Evolutionary conservation across 1,140 invertebrate species (phyloP), one percentile per base, ranked within the genome.

Genomic region (Capitella teleta): DNA sequence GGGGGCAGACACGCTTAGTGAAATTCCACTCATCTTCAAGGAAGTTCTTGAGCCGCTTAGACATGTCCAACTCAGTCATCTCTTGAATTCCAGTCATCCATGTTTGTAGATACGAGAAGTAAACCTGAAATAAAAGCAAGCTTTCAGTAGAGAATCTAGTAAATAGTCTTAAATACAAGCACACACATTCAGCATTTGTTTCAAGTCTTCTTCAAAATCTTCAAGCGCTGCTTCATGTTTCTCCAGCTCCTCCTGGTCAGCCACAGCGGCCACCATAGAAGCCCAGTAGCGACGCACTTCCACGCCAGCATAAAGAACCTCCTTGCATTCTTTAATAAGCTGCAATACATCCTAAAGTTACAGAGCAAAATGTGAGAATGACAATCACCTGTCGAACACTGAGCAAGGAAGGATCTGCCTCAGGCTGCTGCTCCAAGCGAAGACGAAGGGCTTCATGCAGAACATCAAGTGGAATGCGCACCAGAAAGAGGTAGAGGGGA

Each of bases 361-460:
- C n/a, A 6, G 16, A 37, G 16, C 8, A n/a, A 41, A 47, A 28
- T 19, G 16, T 14, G n/a, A 5, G 25, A 41, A 43, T n/a, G 16
- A 43, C 16, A 45, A 19, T 45, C n/a, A 53, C 51, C 32, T 52
- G 85, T 62, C 85, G 78, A 28, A 92, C 80, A 57, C 87, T 90
- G 14, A 91, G 76, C 8, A 82, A 79, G 44, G 87, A 89, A 2
- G 88, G 89, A 49, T 86, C 82, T 16, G 16, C 49, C 23, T 82
- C 80, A 0, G 85, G 85, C 55, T 82, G 81, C 38, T 87, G 83
- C 60, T 92, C 86, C 28, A 92, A 73, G 49, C 87, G 73, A 72
- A 94, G 80, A 26, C 79, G 71, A 26, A 94, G 71, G 70, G 87
- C 92, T 69, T 92, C 87, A 59, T 92, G 85, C 51, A 90, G 82